Evolutionary conservation across 2,113 vertebrate genomes (phyloP).

Genomic region (Diadophis punctatus): DNA sequence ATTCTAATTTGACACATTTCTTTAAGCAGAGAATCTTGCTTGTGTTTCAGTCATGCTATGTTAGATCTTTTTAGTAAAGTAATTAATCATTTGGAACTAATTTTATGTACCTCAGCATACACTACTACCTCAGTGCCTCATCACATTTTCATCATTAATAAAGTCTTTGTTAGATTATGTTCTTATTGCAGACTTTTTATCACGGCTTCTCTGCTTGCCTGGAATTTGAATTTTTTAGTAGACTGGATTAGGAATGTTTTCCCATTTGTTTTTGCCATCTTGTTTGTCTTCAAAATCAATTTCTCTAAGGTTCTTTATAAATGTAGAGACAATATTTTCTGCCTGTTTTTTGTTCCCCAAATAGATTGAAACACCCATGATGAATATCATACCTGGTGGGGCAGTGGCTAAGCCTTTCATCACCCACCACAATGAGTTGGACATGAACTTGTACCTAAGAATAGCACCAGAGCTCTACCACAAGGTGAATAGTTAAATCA

Average conservation of each 20-base stretch:
- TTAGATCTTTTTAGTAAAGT: neutral
- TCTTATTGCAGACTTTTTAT: neutral
- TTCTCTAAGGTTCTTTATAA: neutral
- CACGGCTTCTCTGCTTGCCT: neutral
- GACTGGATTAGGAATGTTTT: neutral
- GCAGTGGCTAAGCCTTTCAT: constrained; percentile 93
- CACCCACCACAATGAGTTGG: constrained; percentile 96
- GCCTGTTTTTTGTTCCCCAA: constrained; percentile 4
- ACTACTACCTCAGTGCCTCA: neutral
- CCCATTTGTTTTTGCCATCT: neutral
- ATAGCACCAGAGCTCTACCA: constrained; percentile 98
- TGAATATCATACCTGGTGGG: constrained; percentile 95
- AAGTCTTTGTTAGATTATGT: neutral
- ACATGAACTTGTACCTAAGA: constrained; percentile 98
- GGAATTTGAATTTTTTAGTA: neutral
- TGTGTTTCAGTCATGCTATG: neutral
- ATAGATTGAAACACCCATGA: constrained; percentile 98
- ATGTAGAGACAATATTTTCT: neutral
- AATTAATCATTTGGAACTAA: neutral
- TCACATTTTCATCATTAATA: neutral
- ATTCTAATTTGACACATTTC: neutral
- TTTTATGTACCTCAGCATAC: neutral
- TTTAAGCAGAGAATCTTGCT: neutral
- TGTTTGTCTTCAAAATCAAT: neutral
- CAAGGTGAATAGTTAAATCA: constrained; percentile 75